These are phyloP conservation scores for Enteromius paludinosus DNA, from an alignment of 2,797 vertebrate genomes.

Conservation along the genomic window DNA sequence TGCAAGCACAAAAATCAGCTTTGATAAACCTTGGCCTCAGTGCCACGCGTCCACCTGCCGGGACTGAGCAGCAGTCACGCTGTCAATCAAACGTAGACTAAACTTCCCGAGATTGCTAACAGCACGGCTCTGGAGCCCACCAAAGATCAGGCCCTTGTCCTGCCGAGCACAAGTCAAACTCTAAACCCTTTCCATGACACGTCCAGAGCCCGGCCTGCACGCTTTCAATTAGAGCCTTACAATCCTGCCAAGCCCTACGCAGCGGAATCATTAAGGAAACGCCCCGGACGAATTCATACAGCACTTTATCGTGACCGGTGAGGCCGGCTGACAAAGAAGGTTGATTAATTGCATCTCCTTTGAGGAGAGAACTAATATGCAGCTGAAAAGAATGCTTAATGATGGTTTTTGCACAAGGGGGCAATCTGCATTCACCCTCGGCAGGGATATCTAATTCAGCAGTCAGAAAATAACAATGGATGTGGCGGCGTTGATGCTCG, in stretches of 20 bases:
- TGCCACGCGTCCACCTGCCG: constrained; percentile 22
- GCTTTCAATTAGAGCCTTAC: constrained; percentile 40
- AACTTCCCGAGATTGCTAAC: constrained; percentile 38
- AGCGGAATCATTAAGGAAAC: constrained; percentile 37
- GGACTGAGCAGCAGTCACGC: constrained; percentile 33
- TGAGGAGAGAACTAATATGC: constrained; percentile 72
- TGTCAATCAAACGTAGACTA: constrained; percentile 41
- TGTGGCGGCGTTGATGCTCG: constrained; percentile 21
- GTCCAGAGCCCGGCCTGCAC: constrained; percentile 26
- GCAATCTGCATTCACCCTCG: constrained; percentile 57
- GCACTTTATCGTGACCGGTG: constrained; percentile 75
- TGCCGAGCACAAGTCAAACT: constrained; percentile 23
- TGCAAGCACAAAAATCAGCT: constrained; percentile 5
- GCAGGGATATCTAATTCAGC: constrained; percentile 53
- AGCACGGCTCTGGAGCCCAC: not conserved
- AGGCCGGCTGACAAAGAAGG: constrained; percentile 74
- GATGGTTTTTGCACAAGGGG: constrained; percentile 64
- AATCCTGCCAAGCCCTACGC: constrained; percentile 12
- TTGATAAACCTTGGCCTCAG: constrained; percentile 16
- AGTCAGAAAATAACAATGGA: constrained; percentile 58
- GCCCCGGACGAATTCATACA: constrained; percentile 70
- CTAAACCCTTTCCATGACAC: constrained; percentile 23
- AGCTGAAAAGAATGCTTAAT: constrained; percentile 76
- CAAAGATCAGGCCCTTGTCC: constrained; percentile 31
- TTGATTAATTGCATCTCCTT: constrained; percentile 80